Evolutionary conservation across 1,140 invertebrate genomes (phyloP), one percentile per base, ranked within the genome.

Genomic region (Anagrus nilaparvatae): DNA sequence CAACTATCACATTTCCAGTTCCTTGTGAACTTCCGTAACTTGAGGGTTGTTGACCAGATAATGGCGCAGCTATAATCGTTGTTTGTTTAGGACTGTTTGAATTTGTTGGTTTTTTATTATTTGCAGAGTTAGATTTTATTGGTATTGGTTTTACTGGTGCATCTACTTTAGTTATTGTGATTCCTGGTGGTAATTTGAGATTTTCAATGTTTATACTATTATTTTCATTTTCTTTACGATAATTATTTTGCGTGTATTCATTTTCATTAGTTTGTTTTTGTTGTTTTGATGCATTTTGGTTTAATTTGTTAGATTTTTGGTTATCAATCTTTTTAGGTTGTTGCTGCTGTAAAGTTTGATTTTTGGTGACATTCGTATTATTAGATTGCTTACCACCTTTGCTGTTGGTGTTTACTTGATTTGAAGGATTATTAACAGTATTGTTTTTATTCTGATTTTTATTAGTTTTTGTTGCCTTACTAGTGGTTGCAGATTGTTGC

Each of bases 161-260:
- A 53, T 85, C 81, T 0, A 88, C 83, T 51, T 86, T 79, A 0
- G 85, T 88, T 28, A 88, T 77, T 3, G 86, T 87, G 18, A 88
- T 88, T 5, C 83, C 84, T 6, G 84, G 84, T 2, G 85, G 85
- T 43, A 88, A 61, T 30, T 75, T 76, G 2, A 87, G 58, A 56
- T 82, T 79, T 23, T 82, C 79, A 45, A 86, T 67, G 40, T 62
- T 61, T 14, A 68, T 65, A 28, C 59, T 65, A 0, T 39, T 43
- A 29, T 55, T 54, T 19, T 43, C 40, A 0, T 49, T 46, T 13
- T 67, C 59, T 23, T 60, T 64, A n/a, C 59, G 54, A 25, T 66
- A 55, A 18, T 43, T 61, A 20, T 56, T 63, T 13, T 25, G 32
- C 17, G 44, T 49, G 9, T 53, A 53, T 0, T 31, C n/a, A 25